These are phyloP conservation scores for Formica aserva DNA, from an alignment of 2,888 invertebrate genomes.

Conservation along the genomic window DNA sequence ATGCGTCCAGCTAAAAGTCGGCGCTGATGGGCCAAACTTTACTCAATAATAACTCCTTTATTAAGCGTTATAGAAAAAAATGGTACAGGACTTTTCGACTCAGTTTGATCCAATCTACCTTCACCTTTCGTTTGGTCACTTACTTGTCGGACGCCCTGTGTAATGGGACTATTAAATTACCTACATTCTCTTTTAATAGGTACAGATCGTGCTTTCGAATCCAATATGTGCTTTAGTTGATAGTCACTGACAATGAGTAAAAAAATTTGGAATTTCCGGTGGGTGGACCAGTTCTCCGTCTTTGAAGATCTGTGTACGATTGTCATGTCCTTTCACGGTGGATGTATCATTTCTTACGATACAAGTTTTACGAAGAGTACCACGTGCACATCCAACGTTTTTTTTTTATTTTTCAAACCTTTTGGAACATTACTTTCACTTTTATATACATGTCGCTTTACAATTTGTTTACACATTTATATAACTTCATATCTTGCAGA, in stretches of 20 bases:
- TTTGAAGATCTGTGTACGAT: conserved; percentile 70
- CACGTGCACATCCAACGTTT: not conserved
- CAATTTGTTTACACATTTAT: conserved; percentile 13
- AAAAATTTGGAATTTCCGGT: conserved; percentile 77
- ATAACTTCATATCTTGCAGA: not conserved
- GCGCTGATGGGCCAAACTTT: too few species aligned
- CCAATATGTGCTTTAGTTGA: conserved; percentile 25
- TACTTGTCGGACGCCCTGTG: too few species aligned
- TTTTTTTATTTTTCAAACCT: not conserved
- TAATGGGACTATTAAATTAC: not conserved
- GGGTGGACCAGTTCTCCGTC: conserved; percentile 80
- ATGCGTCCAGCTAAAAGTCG: too few species aligned
- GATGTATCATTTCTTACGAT: conserved; percentile 12
- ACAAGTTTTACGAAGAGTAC: conserved; percentile 33
- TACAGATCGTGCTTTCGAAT: not conserved
- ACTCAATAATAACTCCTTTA: too few species aligned
- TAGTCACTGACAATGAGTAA: conserved; percentile 45
- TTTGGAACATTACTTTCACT: conserved; percentile 33
- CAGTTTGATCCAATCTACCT: too few species aligned
- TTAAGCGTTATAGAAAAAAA: too few species aligned
- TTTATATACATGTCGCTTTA: not conserved
- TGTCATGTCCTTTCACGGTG: conserved; percentile 66
- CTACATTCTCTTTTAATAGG: not conserved
- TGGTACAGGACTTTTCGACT: too few species aligned
- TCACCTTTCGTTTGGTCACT: too few species aligned